Conservation (phyloP, 2,888 invertebrate species). For the Carcina quercana region DNA sequence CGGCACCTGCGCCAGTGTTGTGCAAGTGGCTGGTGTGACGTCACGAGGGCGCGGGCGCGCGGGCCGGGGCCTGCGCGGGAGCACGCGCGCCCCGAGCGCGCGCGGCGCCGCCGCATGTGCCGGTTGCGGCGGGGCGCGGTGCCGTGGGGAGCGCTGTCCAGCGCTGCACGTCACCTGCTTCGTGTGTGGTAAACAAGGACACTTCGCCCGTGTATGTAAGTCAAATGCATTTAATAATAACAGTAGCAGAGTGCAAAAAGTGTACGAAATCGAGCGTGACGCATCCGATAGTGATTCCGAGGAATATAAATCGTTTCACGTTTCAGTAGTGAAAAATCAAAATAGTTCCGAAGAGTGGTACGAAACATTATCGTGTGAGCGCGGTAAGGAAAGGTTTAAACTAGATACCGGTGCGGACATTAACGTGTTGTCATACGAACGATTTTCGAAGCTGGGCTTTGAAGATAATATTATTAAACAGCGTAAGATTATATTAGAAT, state of each 20-base stretch:
- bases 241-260: background rate
- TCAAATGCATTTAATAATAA: background rate
- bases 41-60: background rate
- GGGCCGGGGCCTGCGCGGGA: background rate
- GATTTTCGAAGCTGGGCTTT: constrained; percentile 3
- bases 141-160: constrained; percentile 1
- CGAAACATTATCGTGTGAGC: background rate
- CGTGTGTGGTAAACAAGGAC: constrained; percentile 3
- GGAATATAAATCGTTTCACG: constrained; percentile 1
- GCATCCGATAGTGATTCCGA: background rate
- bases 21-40: background rate
- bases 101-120: background rate
- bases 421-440: constrained; percentile 2
- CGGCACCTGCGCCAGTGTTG: background rate
- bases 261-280: constrained; percentile 1
- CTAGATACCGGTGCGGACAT: constrained; percentile 8
- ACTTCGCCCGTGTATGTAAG: constrained; percentile 2
- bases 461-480: background rate
- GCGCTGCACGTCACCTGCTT: constrained; percentile 1
- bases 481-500: constrained; percentile 1
- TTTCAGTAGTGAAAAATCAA: background rate
- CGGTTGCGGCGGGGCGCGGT: background rate
- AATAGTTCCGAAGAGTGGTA: background rate
- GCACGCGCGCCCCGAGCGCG: background rate
- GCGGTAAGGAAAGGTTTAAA: constrained; percentile 5